Percentiles rank a stretch among this genome's conserved stretches.
Conservation (phyloP, 1,140 invertebrate species). For the Platyscapa corneri region DNA sequence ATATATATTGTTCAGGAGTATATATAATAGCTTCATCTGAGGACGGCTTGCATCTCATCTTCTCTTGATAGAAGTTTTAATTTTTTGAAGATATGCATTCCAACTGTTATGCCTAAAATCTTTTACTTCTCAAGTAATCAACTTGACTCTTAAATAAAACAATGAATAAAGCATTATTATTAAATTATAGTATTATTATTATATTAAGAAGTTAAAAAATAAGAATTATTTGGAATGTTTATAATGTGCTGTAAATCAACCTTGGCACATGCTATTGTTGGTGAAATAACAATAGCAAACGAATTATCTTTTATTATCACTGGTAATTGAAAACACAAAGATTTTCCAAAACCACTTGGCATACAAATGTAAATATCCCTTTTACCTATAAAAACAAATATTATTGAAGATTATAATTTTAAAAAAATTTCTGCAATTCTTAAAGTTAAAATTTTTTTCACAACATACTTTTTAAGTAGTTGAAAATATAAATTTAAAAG, state of each 20-base stretch:
- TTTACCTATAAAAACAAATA: constrained; percentile 72
- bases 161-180: no score
- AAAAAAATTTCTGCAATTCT: no score
- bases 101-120: constrained; percentile 64
- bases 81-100: constrained; percentile 65
- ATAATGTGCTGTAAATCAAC: constrained; percentile 53
- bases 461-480: no score
- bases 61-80: constrained; percentile 62
- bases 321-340: constrained; percentile 94
- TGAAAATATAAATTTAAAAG: neutral
- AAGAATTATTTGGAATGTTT: neutral
- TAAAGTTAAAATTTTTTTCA: no score
- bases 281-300: constrained; percentile 92
- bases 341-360: constrained; percentile 97
- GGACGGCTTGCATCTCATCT: constrained; percentile 65
- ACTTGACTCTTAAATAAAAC: constrained; percentile 83
- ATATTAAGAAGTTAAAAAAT: constrained; percentile 43
- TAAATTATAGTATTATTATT: no score
- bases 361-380: constrained; percentile 89
- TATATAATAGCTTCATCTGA: constrained; percentile 68
- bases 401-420: no score
- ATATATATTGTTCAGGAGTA: constrained; percentile 69
- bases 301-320: constrained; percentile 83
- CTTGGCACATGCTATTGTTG: constrained; percentile 88
- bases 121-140: constrained; percentile 79